Conservation (phyloP, 2,888 invertebrate species). For the Frankliniella intonsa region DNA sequence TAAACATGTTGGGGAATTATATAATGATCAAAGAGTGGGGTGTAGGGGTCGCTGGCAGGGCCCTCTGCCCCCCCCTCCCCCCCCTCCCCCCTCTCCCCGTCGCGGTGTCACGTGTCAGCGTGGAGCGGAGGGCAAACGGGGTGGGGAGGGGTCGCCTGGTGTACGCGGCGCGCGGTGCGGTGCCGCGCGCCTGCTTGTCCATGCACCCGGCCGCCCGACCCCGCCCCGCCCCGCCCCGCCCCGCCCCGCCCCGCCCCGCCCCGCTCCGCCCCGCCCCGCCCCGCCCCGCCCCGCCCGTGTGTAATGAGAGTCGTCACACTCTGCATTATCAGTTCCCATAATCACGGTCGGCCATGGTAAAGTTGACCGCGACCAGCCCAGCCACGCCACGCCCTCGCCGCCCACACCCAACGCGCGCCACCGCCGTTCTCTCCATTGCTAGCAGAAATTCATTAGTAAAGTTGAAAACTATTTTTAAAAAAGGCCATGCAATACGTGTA, state of each 20-base stretch:
- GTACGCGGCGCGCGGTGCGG: neutral
- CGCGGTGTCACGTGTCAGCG: too few species aligned
- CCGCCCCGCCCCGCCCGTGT: neutral
- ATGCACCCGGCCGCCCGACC: neutral
- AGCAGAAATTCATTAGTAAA: too few species aligned
- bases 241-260: neutral
- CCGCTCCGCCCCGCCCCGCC: neutral
- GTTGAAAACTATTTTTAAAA: too few species aligned
- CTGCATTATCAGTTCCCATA: constrained; percentile 10
- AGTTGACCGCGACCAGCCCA: neutral
- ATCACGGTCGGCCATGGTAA: neutral
- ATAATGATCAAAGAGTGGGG: too few species aligned
- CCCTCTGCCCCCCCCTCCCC: too few species aligned
- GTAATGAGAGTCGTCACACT: constrained; percentile 12
- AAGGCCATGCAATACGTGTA: too few species aligned
- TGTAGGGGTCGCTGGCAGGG: too few species aligned
- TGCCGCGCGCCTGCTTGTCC: neutral
- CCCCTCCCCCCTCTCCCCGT: too few species aligned
- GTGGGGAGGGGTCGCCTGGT: neutral
- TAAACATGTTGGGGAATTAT: too few species aligned
- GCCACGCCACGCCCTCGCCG: neutral
- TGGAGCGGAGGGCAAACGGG: too few species aligned
- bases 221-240: neutral
- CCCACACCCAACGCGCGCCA: too few species aligned
- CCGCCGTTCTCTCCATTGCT: too few species aligned